These are phyloP conservation scores for Thereva unica DNA, from an alignment of 2,888 invertebrate species.

Conservation along the genomic window DNA sequence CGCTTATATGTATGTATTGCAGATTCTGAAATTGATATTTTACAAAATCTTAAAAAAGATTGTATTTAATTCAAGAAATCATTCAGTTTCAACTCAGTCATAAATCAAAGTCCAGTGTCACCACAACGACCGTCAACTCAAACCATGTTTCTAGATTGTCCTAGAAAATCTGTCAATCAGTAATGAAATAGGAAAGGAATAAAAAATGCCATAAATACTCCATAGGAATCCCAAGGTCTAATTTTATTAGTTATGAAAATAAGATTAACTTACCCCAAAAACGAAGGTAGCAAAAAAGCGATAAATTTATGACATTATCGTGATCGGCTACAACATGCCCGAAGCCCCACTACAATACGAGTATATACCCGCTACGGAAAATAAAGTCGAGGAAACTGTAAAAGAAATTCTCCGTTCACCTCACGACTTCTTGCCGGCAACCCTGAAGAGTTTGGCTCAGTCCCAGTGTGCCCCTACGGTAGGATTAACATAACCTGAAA, in stretches of 20 bases:
- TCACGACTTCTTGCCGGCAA: neutral
- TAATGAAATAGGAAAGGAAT: too few species aligned
- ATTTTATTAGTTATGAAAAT: constrained; percentile 28
- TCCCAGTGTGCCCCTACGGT: neutral
- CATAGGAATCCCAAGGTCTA: constrained; percentile 18
- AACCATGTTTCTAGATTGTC: too few species aligned
- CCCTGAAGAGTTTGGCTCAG: neutral
- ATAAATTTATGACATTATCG: neutral
- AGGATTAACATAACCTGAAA: constrained; percentile 38
- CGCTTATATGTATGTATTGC: too few species aligned
- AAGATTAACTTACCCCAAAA: constrained; percentile 18
- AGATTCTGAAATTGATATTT: too few species aligned
- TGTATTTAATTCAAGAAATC: too few species aligned
- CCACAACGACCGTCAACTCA: too few species aligned
- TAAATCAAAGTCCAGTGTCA: too few species aligned
- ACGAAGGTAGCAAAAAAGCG: neutral
- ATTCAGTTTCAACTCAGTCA: too few species aligned
- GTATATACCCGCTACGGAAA: too few species aligned
- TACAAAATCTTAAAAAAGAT: too few species aligned
- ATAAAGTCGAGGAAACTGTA: neutral
- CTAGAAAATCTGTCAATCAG: too few species aligned
- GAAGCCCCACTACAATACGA: neutral
- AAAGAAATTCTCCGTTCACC: constrained; percentile 10
- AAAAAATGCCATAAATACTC: constrained; percentile 19
- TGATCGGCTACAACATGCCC: neutral